Conservation (phyloP, 2,888 invertebrate genomes). For the Nemoura dubitans region DNA sequence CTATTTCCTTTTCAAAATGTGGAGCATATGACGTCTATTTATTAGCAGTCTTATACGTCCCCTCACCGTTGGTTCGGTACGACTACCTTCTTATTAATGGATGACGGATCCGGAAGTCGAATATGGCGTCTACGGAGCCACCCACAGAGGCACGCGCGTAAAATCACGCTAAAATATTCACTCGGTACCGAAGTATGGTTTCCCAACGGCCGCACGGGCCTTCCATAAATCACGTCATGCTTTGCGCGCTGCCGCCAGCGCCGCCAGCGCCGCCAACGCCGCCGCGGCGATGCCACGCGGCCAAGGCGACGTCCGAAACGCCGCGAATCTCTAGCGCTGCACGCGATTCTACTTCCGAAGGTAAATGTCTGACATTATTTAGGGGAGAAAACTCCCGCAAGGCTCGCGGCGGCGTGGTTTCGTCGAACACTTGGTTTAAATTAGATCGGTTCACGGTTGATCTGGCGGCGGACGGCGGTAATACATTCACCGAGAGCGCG, state of each 20-base stretch:
- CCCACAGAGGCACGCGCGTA: background rate
- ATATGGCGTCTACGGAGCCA: background rate
- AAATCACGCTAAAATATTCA: constrained; percentile 7
- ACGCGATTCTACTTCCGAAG: background rate
- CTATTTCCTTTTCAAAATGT: background rate
- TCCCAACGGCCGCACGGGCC: background rate
- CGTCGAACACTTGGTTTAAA: constrained; percentile 24
- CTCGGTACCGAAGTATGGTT: background rate
- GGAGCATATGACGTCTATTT: background rate
- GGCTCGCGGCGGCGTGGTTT: background rate
- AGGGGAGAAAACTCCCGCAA: constrained; percentile 3
- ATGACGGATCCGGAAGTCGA: constrained; percentile 38
- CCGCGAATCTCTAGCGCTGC: background rate
- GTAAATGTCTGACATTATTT: constrained; percentile 21
- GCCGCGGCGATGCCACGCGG: background rate
- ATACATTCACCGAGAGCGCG: background rate
- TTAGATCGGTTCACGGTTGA: constrained; percentile 26
- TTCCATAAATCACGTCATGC: background rate
- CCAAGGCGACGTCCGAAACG: background rate
- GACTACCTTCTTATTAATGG: constrained; percentile 14
- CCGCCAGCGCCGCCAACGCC: background rate
- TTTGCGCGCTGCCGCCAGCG: background rate
- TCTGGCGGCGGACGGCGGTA: background rate
- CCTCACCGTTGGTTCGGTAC: background rate
- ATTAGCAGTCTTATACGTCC: background rate